These are phyloP conservation scores for Heteropelma amictum DNA, from an alignment of 2,888 invertebrate species.

Conservation along the genomic window DNA sequence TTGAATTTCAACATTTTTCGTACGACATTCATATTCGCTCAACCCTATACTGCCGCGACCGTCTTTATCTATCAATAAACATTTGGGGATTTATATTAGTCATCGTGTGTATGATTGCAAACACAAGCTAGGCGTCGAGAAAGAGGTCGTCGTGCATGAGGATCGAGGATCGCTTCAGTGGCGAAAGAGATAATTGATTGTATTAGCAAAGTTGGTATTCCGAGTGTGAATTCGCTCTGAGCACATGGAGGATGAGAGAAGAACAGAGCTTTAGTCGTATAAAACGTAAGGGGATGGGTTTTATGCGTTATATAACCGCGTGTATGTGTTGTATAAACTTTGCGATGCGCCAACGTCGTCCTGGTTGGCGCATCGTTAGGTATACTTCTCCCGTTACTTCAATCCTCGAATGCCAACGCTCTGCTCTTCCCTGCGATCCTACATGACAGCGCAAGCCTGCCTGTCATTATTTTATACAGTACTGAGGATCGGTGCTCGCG, in stretches of 20 bases:
- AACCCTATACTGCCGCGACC: neutral
- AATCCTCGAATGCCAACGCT: slow-evolving; percentile 13
- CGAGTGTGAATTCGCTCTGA: slow-evolving; percentile 65
- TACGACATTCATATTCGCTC: neutral
- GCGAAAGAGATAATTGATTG: slow-evolving; percentile 75
- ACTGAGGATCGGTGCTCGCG: too few species aligned
- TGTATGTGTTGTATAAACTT: slow-evolving; percentile 25
- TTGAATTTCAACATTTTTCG: slow-evolving; percentile 6
- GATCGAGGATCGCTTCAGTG: slow-evolving; percentile 60
- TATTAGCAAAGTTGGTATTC: slow-evolving; percentile 76
- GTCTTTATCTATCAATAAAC: neutral
- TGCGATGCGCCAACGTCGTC: slow-evolving; percentile 37
- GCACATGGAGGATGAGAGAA: slow-evolving; percentile 26
- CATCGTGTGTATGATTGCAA: neutral
- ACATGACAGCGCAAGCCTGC: slow-evolving; percentile 37
- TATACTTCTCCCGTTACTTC: slow-evolving; percentile 23
- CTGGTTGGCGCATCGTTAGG: too few species aligned
- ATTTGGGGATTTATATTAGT: neutral
- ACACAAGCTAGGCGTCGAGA: neutral
- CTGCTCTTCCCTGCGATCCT: slow-evolving; percentile 27
- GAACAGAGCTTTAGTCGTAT: slow-evolving; percentile 31
- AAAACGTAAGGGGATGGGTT: slow-evolving; percentile 27
- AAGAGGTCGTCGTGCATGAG: slow-evolving; percentile 2
- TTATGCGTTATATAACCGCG: neutral
- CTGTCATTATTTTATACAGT: too few species aligned